Base-by-base conservation (phyloP, 2,888 invertebrate species). In the Timandra comae region DNA sequence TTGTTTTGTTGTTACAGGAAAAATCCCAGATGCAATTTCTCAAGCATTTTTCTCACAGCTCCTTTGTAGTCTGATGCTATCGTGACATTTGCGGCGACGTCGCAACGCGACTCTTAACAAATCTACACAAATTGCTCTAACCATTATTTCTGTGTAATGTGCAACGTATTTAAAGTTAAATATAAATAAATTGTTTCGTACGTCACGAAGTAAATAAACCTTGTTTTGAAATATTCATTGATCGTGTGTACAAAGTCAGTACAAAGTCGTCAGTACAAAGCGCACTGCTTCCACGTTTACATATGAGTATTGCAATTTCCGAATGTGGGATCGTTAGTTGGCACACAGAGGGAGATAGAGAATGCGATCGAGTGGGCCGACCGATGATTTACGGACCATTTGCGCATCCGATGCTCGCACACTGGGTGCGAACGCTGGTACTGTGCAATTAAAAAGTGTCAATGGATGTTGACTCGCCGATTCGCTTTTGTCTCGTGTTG, bases 241-340 rank as follows among this genome's bases (percentile, higher is more conserved):
- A 47, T 53, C 46, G 56, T 54, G 54, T 49, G 46, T 43, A 45
- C 44, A 46, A 52, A 52, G 52, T 64, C 67, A 63, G 64, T 68
- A 61, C 63, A 68, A 63, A 60, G 55, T 58, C 62, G 61, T 70
- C 75, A 71, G 71, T 71, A 69, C 64, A 63, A 24, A 63, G 58
- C 61, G 59, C 64, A 63, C 61, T 57, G 64, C 62, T 61, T 53
- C 63, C 56, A 63, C 58, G 58, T 56, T 57, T 65, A 78, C 78
- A 77, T 71, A 74, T 69, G 77, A 77, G 73, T 70, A 75, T 76
- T 74, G 78, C 74, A 76, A 79, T 78, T 75, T 78, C 76, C 76
- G 74, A 73, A 67, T 62, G 67, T 59, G 57, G 55, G 59, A 63
- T 76, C 66, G 72, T 76, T 75, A 70, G 58, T 55, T 61, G 56